phyloP scores from a whole-genome alignment of 2,888 invertebrate genomes.

The Drosophila barbarae region DNA sequence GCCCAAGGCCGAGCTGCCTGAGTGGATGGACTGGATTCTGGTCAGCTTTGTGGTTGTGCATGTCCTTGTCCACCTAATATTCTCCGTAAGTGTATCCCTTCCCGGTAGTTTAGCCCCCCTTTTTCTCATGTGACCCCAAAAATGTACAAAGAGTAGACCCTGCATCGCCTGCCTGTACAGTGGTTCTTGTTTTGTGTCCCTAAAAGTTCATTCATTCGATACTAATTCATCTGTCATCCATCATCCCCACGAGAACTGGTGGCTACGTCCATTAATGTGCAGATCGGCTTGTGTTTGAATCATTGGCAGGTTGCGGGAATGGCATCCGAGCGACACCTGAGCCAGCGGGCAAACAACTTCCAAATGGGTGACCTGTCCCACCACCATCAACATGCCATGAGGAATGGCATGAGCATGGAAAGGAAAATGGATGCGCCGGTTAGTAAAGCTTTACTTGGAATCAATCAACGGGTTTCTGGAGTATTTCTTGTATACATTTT shows the following conservation, averaged over 20 bases:
- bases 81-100: slow-evolving; percentile 84
- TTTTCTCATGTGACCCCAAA: slow-evolving; percentile 37
- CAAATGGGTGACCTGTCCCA: slow-evolving; percentile 89
- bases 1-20: slow-evolving; percentile 90
- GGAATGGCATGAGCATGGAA: slow-evolving; percentile 85
- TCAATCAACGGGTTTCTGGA: not conserved
- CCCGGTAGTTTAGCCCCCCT: slow-evolving; percentile 7
- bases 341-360: slow-evolving; percentile 88
- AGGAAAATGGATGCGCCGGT: slow-evolving; percentile 89
- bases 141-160: slow-evolving; percentile 41
- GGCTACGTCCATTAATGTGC: slow-evolving; percentile 68
- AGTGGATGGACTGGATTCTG: slow-evolving; percentile 92
- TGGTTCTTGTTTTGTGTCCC: slow-evolving; percentile 47
- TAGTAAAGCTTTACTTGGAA: slow-evolving; percentile 70
- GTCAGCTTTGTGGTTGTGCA: slow-evolving; percentile 94
- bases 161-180: slow-evolving; percentile 60
- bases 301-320: slow-evolving; percentile 86
- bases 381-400: slow-evolving; percentile 79
- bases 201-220: slow-evolving; percentile 70
- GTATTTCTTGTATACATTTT: not conserved
- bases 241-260: slow-evolving; percentile 35
- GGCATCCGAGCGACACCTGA: slow-evolving; percentile 86
- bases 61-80: slow-evolving; percentile 90
- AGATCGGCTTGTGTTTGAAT: slow-evolving; percentile 79
- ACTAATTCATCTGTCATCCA: slow-evolving; percentile 71